These are phyloP conservation scores for Psococerastis gibbosa DNA, from an alignment of 2,888 invertebrate genomes.

Conservation along the genomic window DNA sequence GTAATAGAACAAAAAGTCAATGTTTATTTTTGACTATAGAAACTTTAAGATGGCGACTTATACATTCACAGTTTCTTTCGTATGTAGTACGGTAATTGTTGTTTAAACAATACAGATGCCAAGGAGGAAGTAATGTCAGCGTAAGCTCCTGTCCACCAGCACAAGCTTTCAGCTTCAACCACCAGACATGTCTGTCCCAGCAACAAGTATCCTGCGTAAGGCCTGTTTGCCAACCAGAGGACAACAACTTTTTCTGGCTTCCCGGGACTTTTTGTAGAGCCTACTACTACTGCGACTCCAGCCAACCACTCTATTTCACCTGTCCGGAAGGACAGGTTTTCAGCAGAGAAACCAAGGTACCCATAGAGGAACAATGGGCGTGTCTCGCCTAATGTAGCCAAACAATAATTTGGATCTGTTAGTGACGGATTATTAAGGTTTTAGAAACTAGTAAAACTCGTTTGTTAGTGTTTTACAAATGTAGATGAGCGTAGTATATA, in stretches of 20 bases:
- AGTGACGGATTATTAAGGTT: too few species aligned
- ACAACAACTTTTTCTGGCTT: slow-evolving; percentile 29
- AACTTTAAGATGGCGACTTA: too few species aligned
- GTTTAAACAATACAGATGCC: slow-evolving; percentile 21
- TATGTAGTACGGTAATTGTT: too few species aligned
- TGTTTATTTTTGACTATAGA: too few species aligned
- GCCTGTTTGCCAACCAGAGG: slow-evolving; percentile 26
- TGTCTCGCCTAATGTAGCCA: too few species aligned
- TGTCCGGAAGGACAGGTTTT: slow-evolving; percentile 37
- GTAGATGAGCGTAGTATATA: too few species aligned
- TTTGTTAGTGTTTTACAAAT: too few species aligned
- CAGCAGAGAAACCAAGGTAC: slow-evolving; percentile 33
- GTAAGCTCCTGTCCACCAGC: slow-evolving; percentile 28
- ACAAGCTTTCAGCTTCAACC: slow-evolving; percentile 28
- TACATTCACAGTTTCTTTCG: too few species aligned
- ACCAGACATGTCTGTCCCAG: slow-evolving; percentile 28
- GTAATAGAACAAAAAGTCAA: too few species aligned
- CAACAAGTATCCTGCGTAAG: slow-evolving; percentile 27
- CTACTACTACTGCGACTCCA: slow-evolving; percentile 36
- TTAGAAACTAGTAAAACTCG: too few species aligned
- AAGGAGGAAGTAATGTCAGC: slow-evolving; percentile 23
- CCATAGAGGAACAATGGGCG: too few species aligned
- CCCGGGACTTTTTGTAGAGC: slow-evolving; percentile 36
- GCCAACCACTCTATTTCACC: slow-evolving; percentile 28
- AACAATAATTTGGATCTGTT: too few species aligned